Evolutionary conservation across 2,888 invertebrate species (phyloP).

Genomic region (Drosophila ezoana): DNA sequence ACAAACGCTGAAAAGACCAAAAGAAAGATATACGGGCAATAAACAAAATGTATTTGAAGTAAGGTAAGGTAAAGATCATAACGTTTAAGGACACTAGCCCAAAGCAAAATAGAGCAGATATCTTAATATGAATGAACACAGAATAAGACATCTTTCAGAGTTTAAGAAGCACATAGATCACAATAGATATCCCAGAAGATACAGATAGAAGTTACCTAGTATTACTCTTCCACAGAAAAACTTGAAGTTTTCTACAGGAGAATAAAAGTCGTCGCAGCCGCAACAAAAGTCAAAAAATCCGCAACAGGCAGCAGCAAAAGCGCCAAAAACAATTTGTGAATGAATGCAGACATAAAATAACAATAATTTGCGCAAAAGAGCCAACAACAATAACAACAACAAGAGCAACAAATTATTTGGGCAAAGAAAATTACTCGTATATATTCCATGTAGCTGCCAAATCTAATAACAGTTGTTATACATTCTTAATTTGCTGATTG

Average conservation of each 20-base stretch:
- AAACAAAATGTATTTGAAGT: too few relatives aligned
- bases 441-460: slow-evolving; percentile 63
- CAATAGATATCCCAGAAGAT: too few relatives aligned
- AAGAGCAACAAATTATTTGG: slow-evolving; percentile 54
- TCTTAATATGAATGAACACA: too few relatives aligned
- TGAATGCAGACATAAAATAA: slow-evolving; percentile 80
- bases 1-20: too few relatives aligned
- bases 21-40: too few relatives aligned
- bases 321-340: slow-evolving; percentile 70
- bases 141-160: too few relatives aligned
- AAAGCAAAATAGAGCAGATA: too few relatives aligned
- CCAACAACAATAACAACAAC: slow-evolving; percentile 44
- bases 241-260: not conserved
- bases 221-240: too few relatives aligned
- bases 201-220: too few relatives aligned
- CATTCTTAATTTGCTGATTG: slow-evolving; percentile 66
- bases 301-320: slow-evolving; percentile 6
- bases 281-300: slow-evolving; percentile 5
- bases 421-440: slow-evolving; percentile 61
- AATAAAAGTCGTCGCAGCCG: slow-evolving; percentile 25
- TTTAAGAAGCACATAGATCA: too few relatives aligned
- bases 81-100: too few relatives aligned
- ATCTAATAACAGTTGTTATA: slow-evolving; percentile 68
- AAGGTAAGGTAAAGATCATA: too few relatives aligned
- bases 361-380: slow-evolving; percentile 68